Conservation (phyloP, 2,797 vertebrate species). For the Tenualosa thibaudeaui region DNA sequence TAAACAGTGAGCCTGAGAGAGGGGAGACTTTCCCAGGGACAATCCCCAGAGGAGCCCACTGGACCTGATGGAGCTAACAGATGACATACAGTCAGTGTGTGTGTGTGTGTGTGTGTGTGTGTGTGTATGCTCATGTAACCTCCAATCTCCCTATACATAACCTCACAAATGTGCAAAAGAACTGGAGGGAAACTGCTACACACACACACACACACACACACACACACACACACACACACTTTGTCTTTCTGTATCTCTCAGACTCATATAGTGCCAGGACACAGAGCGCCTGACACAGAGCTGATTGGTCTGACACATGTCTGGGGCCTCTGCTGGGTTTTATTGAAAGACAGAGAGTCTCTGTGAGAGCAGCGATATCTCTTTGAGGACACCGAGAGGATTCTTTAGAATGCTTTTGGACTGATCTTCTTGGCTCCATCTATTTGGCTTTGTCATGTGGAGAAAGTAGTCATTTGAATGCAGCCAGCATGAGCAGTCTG, state of each 20-base stretch:
- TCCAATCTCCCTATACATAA: background rate
- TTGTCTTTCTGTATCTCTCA: background rate
- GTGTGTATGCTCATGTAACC: background rate
- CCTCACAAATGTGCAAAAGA: background rate
- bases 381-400: background rate
- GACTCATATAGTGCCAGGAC: background rate
- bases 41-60: background rate
- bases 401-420: background rate
- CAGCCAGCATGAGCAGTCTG: background rate
- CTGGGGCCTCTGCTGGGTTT: background rate
- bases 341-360: background rate
- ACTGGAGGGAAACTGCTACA: background rate
- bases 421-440: background rate
- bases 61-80: background rate
- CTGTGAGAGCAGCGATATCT: background rate
- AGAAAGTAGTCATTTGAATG: background rate
- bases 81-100: background rate
- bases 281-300: background rate
- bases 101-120: conserved; percentile 34
- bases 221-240: background rate
- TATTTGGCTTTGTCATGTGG: background rate
- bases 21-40: conserved; percentile 1
- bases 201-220: background rate
- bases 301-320: background rate
- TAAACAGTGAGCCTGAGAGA: background rate